These are phyloP conservation scores for Calidris pugnax DNA, from an alignment of 2,113 vertebrate species.

Conservation along the genomic window DNA sequence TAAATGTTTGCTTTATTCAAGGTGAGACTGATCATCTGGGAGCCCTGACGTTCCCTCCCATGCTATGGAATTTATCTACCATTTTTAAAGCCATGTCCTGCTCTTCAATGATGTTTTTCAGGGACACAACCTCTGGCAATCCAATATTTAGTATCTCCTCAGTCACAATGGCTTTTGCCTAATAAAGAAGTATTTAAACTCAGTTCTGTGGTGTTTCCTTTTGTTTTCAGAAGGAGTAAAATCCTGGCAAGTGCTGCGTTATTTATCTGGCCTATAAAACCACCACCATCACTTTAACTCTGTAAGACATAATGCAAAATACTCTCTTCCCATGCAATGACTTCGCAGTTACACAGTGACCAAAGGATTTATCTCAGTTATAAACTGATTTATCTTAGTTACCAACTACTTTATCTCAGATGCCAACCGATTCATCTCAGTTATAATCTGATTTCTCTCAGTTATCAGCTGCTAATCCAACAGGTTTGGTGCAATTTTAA, in stretches of 20 bases:
- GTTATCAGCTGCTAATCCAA: neutral
- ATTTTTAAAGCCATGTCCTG: neutral
- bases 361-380: neutral
- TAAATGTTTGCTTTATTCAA: neutral
- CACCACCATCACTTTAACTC: neutral
- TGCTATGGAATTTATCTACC: rapidly evolving
- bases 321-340: neutral
- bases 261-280: neutral
- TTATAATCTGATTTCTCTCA: neutral
- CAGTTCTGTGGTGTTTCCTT: neutral
- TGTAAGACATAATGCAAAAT: neutral
- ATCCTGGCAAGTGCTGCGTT: too few relatives aligned
- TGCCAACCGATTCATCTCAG: too few relatives aligned
- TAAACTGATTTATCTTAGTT: too few relatives aligned
- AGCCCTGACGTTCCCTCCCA: rapidly evolving
- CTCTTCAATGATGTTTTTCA: neutral
- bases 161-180: neutral
- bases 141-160: neutral
- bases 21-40: neutral
- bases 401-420: too few relatives aligned
- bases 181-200: neutral
- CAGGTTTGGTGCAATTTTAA: neutral
- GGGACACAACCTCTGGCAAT: neutral
- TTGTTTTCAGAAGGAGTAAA: too few relatives aligned
- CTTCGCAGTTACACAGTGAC: neutral